Evolutionary conservation across 1,140 invertebrate species (phyloP).

Genomic region (Antheraea mylitta): DNA sequence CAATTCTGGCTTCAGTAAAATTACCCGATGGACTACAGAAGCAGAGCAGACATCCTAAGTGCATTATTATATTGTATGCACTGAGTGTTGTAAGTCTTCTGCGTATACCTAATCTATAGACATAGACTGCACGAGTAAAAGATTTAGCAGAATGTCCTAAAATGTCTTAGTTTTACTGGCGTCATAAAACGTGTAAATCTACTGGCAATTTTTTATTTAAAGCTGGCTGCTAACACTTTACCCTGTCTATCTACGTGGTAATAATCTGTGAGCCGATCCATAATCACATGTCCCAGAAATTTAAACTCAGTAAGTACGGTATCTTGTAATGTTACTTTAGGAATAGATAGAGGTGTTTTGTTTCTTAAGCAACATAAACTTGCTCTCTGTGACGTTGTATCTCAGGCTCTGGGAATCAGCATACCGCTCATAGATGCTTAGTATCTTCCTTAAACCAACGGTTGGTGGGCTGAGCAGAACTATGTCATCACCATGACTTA

Average conservation of each 20-base stretch:
- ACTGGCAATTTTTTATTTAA: too few relatives aligned
- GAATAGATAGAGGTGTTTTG: not conserved
- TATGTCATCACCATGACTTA: slow-evolving; percentile 12
- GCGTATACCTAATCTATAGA: not conserved
- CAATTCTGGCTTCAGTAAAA: not conserved
- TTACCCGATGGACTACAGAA: not conserved
- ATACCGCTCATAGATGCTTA: slow-evolving; percentile 14
- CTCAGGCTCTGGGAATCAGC: slow-evolving; percentile 9
- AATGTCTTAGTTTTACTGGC: too few relatives aligned
- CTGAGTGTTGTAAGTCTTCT: not conserved
- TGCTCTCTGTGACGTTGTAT: not conserved
- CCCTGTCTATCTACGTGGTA: not conserved
- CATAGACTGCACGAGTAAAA: not conserved
- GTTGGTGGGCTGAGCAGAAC: slow-evolving; percentile 12
- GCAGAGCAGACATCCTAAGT: not conserved
- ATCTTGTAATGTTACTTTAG: not conserved
- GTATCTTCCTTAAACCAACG: slow-evolving; percentile 11
- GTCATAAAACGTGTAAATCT: too few relatives aligned
- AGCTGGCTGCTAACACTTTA: not conserved
- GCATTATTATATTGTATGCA: not conserved
- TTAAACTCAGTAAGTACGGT: not conserved
- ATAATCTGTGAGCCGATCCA: not conserved
- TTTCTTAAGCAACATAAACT: not conserved
- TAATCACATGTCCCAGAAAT: not conserved
- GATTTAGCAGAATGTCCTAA: not conserved